Base-by-base conservation (phyloP, 2,888 invertebrate species). In the Leucoptera coffeella region DNA sequence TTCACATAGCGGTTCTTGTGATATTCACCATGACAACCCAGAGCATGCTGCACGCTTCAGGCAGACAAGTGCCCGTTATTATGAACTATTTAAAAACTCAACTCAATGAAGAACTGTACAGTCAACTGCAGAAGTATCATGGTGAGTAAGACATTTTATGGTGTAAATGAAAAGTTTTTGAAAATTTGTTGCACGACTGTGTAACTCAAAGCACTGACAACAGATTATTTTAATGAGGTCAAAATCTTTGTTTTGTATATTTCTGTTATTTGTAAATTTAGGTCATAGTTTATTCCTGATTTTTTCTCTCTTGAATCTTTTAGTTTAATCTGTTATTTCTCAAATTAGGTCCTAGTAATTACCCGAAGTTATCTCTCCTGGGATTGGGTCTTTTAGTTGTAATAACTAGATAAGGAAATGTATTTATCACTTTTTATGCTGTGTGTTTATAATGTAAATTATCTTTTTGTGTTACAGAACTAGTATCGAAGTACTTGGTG, bases 21-120 rank as follows among this genome's bases (percentile, higher is more conserved):
- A 74, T 94, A 29, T 93, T 91, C 46, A 87, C 87, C 26, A 77
- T 80, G 7, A 72, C 81, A 3, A 88, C 87, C 2, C 86, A 89
- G 40, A 79, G 74, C 38, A 86, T 92, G 71, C 47, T 96, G 14
- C 91, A 95, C 55, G 92, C 92, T 9, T 94, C 95, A 14, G 97
- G 97, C 0, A 82, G 90, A 50, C 92, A 92, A 61, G 91, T 97
- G 8, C 82, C 91, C 1, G 72, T 80, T 11, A 77, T 96, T 36
- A 71, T 95, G 23, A 47, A 73, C 2, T 85, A 78, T 50, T 72
- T 96, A 27, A 80, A 82, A 35, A 65, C 75, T 12, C 78, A 80
- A 38, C 53, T 95, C 26, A 76, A 75, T 32, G 65, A 73, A 13
- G 81, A 85, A 4, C 77, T 84, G 30, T 75, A 75, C 45, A 50